These are phyloP conservation scores for Onychostruthus taczanowskii DNA, from an alignment of 2,113 vertebrate genomes.

Conservation along the genomic window DNA sequence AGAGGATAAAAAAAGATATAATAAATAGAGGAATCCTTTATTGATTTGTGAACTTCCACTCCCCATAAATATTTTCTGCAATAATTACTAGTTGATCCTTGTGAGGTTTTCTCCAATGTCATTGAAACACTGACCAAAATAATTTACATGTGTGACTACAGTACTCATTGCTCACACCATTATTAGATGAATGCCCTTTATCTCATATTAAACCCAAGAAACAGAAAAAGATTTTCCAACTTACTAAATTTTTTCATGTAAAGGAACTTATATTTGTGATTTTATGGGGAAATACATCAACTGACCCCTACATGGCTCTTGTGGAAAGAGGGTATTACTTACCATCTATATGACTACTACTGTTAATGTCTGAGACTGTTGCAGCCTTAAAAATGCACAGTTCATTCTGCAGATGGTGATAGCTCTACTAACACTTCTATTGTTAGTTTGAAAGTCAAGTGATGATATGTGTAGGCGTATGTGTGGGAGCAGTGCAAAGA, in stretches of 20 bases:
- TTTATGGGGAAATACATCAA: background rate
- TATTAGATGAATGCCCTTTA: background rate
- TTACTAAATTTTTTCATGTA: background rate
- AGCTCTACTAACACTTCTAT: constrained; percentile 76
- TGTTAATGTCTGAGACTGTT: constrained; percentile 52
- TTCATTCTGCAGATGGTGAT: constrained; percentile 79
- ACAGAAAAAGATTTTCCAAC: background rate
- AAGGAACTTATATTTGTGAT: background rate
- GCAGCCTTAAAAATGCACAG: constrained; percentile 68
- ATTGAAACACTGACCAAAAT: background rate
- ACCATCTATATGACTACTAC: constrained; percentile 19
- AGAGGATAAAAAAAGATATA: fast-evolving
- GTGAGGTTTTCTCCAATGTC: background rate
- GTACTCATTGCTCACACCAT: background rate
- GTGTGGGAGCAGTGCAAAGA: constrained; percentile 78
- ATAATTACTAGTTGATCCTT: background rate
- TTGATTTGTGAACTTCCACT: background rate
- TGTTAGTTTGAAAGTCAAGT: constrained; percentile 79
- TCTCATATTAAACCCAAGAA: background rate
- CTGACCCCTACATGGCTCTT: background rate
- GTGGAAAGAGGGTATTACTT: constrained; percentile 30
- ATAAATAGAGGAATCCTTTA: background rate
- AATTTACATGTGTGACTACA: background rate
- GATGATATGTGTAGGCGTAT: constrained; percentile 76
- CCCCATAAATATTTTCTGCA: background rate